Evolutionary conservation across 2,113 vertebrate genomes (phyloP).

Genomic region (Thinocorus orbignyianus): DNA sequence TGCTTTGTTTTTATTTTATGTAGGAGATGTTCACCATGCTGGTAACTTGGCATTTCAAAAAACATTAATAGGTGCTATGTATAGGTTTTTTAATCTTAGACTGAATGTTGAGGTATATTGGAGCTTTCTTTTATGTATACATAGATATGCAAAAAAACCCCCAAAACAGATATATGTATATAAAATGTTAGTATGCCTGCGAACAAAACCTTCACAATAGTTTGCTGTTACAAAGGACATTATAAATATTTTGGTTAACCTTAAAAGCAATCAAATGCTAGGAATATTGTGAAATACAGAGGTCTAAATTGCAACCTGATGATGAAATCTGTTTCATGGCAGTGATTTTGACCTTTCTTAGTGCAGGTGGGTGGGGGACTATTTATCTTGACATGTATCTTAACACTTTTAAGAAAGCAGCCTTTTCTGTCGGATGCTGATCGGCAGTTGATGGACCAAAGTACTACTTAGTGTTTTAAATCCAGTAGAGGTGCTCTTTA

Average conservation of each 20-base stretch:
- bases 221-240: background rate
- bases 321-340: background rate
- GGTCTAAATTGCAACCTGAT: background rate
- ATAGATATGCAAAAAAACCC: background rate
- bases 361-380: background rate
- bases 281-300: background rate
- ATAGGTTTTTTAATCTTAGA: background rate
- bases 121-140: too few species aligned
- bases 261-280: background rate
- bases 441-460: background rate
- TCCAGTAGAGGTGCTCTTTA: background rate
- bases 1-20: background rate
- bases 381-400: rapidly evolving
- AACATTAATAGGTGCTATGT: background rate
- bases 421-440: background rate
- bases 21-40: background rate
- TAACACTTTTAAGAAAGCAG: background rate
- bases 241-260: background rate
- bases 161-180: too few species aligned
- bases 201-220: background rate
- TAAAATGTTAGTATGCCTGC: background rate
- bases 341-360: background rate
- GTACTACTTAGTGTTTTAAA: background rate
- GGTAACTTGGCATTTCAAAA: background rate
- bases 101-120: background rate